Base-by-base conservation (phyloP, 2,888 invertebrate species). In the Lasioglossum oenotherae region DNA sequence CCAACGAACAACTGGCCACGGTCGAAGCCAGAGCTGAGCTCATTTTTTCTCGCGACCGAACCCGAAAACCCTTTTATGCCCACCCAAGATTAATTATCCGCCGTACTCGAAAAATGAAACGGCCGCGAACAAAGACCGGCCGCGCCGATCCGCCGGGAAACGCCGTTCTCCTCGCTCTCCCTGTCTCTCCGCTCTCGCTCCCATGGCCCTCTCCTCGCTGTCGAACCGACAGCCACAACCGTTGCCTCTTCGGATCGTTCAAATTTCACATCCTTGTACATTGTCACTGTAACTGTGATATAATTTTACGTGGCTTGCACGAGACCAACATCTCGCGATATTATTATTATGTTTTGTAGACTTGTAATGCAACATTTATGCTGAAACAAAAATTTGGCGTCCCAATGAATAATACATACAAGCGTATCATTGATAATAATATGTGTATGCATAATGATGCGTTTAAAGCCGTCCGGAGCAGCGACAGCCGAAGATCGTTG, bases 71-170 rank as follows among this genome's bases (percentile, higher is more conserved):
- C 95, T 95, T 95, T 95, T 94, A 95, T 93, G 92, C 92, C 91
- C 92, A 91, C 92, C 92, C 91, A 94, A 94, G 95, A 95, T 95
- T 95, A 95, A 95, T 95, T 95, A 95, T 95, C 94, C 93, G 92
- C 88, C 93, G 92, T 94, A 94, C 94, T 94, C 93, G 92, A 94
- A 93, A 95, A 94, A 94, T 94, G 94, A 93, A 94, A 93, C 90
- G 89, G 82, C 84, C 88, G 82, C 84, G 91, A 90, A 91, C 91
- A 91, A 91, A 91, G 91, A 86, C 78, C 82, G 85, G 88, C 91
- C 90, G 91, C 91, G 80, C 78, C 84, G 86, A 84, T 87, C 78
- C 76, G 76, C 84, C 79, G 77, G 73, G 72, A 74, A 82, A 81
- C 84, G 74, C 64, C 31, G 19, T 23, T 8, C 31, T 16, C 64